These are phyloP conservation scores for Florisuga fusca DNA, from an alignment of 2,797 vertebrate species.

Conservation along the genomic window DNA sequence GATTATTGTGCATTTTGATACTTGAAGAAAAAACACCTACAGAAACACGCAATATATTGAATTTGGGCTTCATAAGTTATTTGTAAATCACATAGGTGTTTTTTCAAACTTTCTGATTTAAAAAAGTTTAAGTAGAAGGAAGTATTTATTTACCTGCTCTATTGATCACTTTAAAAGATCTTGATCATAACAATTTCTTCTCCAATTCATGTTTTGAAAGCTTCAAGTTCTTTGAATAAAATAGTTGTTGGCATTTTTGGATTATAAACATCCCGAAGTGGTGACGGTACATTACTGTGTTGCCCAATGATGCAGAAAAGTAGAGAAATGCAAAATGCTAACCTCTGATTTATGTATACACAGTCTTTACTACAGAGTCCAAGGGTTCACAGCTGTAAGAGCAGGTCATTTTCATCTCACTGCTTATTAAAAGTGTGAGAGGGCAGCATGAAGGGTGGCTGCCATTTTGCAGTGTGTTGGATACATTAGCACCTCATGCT, in stretches of 20 bases:
- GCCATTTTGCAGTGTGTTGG: not conserved
- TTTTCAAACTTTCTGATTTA: not conserved
- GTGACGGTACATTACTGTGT: constrained; percentile 51
- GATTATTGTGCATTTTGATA: not conserved
- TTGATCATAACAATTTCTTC: constrained; percentile 31
- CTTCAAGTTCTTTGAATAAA: constrained; percentile 35
- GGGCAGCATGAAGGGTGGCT: not conserved
- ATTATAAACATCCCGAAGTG: constrained; percentile 34
- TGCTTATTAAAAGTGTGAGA: constrained; percentile 25
- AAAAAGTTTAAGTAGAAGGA: not conserved
- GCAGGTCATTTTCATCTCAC: not conserved
- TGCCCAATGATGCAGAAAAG: constrained; percentile 43
- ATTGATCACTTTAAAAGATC: not conserved
- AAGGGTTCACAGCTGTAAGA: not conserved
- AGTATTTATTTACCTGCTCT: not conserved
- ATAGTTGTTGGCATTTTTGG: constrained; percentile 33
- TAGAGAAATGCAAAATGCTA: constrained; percentile 15
- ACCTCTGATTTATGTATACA: constrained; percentile 37
- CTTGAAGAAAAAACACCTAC: not conserved
- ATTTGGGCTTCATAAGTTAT: constrained; percentile 12
- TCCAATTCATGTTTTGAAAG: constrained; percentile 7
- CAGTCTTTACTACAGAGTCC: not conserved
- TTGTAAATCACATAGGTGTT: not conserved
- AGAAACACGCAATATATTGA: not conserved
- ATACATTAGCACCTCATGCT: not conserved